phyloP scores from a whole-genome alignment of 2,888 invertebrate species.

The Conchocele bisecta region DNA sequence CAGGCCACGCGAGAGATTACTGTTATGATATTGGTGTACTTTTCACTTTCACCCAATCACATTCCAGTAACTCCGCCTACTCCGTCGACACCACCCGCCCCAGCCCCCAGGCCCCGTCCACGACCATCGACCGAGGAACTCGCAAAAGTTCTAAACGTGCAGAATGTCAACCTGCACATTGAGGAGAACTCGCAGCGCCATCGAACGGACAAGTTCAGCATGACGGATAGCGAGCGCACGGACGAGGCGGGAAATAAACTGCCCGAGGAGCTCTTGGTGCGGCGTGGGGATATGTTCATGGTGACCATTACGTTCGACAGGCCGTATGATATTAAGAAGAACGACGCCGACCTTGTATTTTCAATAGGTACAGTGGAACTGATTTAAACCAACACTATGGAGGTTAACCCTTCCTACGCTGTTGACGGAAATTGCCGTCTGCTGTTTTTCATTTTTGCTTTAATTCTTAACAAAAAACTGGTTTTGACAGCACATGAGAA shows the following conservation, averaged over 20 bases:
- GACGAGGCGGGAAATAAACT: constrained; percentile 14
- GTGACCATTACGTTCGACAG: constrained; percentile 64
- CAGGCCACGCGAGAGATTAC: too few species aligned
- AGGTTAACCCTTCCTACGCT: too few species aligned
- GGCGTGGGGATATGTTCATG: constrained; percentile 71
- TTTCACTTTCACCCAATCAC: too few species aligned
- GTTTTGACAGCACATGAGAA: too few species aligned
- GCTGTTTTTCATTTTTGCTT: too few species aligned
- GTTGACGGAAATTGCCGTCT: too few species aligned
- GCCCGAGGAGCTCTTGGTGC: constrained; percentile 84
- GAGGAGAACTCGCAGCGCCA: constrained; percentile 87
- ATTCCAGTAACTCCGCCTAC: too few species aligned
- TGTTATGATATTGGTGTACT: too few species aligned
- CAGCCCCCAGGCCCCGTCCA: constrained; percentile 1
- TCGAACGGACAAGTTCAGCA: constrained; percentile 23
- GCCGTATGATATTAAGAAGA: constrained; percentile 50
- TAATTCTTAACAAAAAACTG: too few species aligned
- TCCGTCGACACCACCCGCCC: not conserved
- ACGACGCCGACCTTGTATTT: constrained; percentile 65
- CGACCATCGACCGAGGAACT: constrained; percentile 42
- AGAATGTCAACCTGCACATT: constrained; percentile 88
- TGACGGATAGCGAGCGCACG: constrained; percentile 6
- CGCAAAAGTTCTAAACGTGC: constrained; percentile 47
- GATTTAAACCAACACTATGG: not conserved
- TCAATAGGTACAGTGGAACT: constrained; percentile 51